Evolutionary conservation across 2,797 vertebrate genomes (phyloP).

Genomic region (Protosalanx chinensis): DNA sequence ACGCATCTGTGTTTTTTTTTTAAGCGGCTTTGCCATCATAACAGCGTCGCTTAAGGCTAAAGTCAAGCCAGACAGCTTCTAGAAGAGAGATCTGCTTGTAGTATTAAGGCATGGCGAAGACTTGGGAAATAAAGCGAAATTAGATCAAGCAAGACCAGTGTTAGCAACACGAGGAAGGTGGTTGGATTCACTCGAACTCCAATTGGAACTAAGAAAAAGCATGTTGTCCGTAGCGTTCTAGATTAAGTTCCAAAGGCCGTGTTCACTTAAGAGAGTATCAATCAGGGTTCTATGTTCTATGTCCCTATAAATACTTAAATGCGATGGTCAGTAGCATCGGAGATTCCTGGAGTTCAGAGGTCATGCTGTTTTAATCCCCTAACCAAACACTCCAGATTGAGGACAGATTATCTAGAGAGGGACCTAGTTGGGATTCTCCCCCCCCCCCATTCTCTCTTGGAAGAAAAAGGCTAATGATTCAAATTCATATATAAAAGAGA

Average conservation of each 20-base stretch:
- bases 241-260: too few relatives aligned
- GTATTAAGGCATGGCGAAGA: conserved; percentile 45
- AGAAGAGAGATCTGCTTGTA: conserved; percentile 55
- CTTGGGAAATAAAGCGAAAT: conserved; percentile 42
- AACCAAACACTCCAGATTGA: too few relatives aligned
- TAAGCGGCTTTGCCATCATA: conserved; percentile 32
- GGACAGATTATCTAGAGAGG: conserved; percentile 17
- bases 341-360: too few relatives aligned
- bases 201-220: neutral
- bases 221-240: neutral
- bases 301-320: too few relatives aligned
- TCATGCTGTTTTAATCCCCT: neutral
- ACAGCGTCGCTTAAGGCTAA: conserved; percentile 47
- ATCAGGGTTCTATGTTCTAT: too few relatives aligned
- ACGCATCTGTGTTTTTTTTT: conserved; percentile 39
- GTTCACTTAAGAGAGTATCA: too few relatives aligned
- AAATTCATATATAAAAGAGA: conserved; percentile 24
- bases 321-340: too few relatives aligned
- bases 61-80: conserved; percentile 38
- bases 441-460: neutral
- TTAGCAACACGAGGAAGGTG: conserved; percentile 38
- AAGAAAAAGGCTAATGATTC: neutral
- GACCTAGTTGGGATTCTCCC: too few relatives aligned
- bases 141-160: conserved; percentile 41
- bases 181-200: conserved; percentile 2